Percentiles rank a stretch among this genome's conserved stretches.
Evolutionary conservation across 2,113 vertebrate genomes (phyloP).

Genomic region (Ptilonorhynchus violaceus): DNA sequence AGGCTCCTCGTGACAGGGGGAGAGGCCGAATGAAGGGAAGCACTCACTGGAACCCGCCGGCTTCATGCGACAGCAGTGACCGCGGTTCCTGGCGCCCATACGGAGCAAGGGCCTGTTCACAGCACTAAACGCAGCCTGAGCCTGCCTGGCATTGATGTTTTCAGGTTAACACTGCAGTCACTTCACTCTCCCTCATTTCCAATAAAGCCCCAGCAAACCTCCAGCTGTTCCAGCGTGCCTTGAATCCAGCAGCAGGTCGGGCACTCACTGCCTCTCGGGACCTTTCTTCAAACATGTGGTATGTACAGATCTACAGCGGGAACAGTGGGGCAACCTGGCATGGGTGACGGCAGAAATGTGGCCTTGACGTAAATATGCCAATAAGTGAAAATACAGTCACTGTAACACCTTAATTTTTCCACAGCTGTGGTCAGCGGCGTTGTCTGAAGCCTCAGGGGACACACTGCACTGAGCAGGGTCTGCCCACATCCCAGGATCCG

Average conservation of each 20-base stretch:
- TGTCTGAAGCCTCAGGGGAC: not conserved
- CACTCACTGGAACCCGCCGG: not conserved
- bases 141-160: not conserved
- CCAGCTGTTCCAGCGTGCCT: not conserved
- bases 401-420: not conserved
- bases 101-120: accelerated
- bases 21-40: not conserved
- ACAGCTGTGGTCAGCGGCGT: not conserved
- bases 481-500: not conserved
- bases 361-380: not conserved
- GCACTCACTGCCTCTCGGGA: accelerated
- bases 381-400: not conserved
- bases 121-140: not conserved
- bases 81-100: accelerated
- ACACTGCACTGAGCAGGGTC: not conserved
- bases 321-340: not conserved
- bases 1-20: not conserved
- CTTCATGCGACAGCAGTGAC: not conserved
- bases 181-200: not conserved
- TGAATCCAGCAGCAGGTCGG: accelerated
- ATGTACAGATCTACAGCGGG: not conserved
- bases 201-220: not conserved
- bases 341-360: not conserved
- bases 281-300: not conserved
- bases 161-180: not conserved